These are phyloP conservation scores for Acrocyrtus sp. DNA, from an alignment of 2,888 invertebrate species.

Conservation along the genomic window DNA sequence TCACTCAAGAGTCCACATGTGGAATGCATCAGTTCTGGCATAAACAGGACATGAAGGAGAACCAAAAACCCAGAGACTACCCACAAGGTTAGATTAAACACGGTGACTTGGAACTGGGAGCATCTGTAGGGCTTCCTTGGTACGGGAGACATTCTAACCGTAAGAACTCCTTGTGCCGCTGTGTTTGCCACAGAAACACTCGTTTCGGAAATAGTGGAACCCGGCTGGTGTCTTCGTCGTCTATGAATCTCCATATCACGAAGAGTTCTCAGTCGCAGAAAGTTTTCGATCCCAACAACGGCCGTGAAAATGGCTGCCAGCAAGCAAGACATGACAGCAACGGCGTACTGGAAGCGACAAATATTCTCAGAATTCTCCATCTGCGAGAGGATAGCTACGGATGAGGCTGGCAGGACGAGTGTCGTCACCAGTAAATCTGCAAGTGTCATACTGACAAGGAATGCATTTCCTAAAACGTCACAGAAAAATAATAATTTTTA, in stretches of 20 bases:
- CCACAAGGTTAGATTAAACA: constrained; percentile 72
- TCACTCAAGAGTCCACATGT: constrained; percentile 54
- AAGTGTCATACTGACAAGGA: constrained; percentile 77
- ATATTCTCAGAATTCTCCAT: constrained; percentile 60
- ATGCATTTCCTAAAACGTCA: constrained; percentile 72
- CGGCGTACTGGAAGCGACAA: constrained; percentile 68
- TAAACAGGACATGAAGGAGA: constrained; percentile 72
- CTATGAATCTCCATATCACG: constrained; percentile 49
- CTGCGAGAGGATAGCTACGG: constrained; percentile 75
- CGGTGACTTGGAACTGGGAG: constrained; percentile 68
- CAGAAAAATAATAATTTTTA: neutral
- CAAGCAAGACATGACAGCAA: constrained; percentile 64
- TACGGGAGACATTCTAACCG: constrained; percentile 24
- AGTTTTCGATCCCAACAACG: constrained; percentile 61
- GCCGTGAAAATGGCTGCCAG: constrained; percentile 60
- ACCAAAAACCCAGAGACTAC: constrained; percentile 70
- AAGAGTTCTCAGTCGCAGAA: constrained; percentile 57
- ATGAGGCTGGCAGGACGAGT: constrained; percentile 76
- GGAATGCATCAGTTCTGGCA: constrained; percentile 64
- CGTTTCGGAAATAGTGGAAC: neutral
- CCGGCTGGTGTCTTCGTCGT: constrained; percentile 22
- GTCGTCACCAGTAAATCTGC: constrained; percentile 78
- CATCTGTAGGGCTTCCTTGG: constrained; percentile 47
- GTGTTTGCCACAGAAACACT: neutral
- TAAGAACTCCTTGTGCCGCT: constrained; percentile 3